These are phyloP conservation scores for Tamias sibiricus DNA, from an alignment of 2,113 vertebrate species.

Conservation along the genomic window DNA sequence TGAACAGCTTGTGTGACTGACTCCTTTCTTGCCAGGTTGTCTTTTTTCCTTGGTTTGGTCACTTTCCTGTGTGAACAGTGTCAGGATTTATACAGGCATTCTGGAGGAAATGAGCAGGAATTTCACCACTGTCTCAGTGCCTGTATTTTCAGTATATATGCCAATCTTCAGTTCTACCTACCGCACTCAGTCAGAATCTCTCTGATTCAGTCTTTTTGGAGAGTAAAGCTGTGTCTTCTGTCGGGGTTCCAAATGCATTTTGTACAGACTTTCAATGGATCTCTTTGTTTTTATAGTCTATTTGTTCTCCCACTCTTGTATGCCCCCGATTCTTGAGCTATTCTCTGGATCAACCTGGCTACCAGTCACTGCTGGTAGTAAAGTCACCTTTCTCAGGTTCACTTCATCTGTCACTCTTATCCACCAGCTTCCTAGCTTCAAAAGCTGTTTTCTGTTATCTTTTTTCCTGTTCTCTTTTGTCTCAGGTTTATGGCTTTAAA, in stretches of 20 bases:
- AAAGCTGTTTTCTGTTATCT: neutral
- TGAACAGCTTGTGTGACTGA: neutral
- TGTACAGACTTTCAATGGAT: neutral
- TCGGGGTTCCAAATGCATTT: neutral
- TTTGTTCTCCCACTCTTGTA: neutral
- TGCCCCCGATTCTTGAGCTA: neutral
- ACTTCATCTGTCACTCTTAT: neutral
- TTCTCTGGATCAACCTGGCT: neutral
- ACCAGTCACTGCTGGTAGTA: neutral
- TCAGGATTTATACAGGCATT: neutral
- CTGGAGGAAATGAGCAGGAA: neutral
- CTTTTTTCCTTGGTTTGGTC: conserved; percentile 19
- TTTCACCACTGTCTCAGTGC: neutral
- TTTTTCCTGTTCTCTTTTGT: neutral
- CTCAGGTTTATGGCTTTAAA: neutral
- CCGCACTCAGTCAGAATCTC: neutral
- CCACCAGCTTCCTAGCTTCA: neutral
- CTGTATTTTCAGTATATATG: neutral
- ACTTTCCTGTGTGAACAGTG: neutral
- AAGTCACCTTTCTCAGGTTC: neutral
- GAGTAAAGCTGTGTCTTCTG: neutral
- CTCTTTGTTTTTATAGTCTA: neutral
- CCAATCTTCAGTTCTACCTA: neutral
- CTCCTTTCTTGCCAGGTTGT: rapidly evolving
- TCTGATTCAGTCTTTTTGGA: neutral